Base-by-base conservation (phyloP, 2,797 vertebrate genomes). In the Champsocephalus esox region DNA sequence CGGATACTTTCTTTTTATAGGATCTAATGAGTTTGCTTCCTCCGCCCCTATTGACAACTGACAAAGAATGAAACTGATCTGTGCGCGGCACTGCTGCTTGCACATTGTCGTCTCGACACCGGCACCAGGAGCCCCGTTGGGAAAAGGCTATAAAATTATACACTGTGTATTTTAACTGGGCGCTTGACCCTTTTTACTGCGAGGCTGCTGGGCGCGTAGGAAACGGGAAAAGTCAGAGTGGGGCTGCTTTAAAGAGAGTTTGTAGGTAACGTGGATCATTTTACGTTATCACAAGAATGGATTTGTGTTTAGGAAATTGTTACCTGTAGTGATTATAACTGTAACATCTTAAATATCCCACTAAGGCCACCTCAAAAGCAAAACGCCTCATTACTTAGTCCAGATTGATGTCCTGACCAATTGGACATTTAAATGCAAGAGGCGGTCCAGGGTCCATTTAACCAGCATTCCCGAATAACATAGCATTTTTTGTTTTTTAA, bases 1-100 rank as follows among this genome's bases (percentile, higher is more conserved):
- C 88, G 84, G 93, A 91, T 93, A 85, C 90, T 84, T 74, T 90
- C 95, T 95, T 95, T 95, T 95, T 96, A 94, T 93, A 95, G 93
- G 92, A 87, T 89, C 84, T 94, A 93, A 93, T 92, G 90, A 88
- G 77, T 85, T 90, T 80, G 85, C 92, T 94, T 91, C 91, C 89
- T 94, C 96, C 94, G 93, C 95, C 94, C 93, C 93, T 89, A 92
- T 93, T 79, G 88, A 89, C 76, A 66, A 90, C 86, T 88, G 93
- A 96, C 96, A 92, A 90, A 92, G 92, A 83, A 78, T 85, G 91
- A 95, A 95, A 94, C 85, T 85, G 90, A 92, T 92, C 92, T 86
- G 87, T 79, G 77, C 66, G 86, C 88, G 75, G 85, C 85, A 77
- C 86, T 77, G 87, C 87, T 67, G 86, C 87, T 62, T 64, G 79